Percentiles rank a stretch among this genome's conserved stretches.
Evolutionary conservation across 2,797 vertebrate species (phyloP).

Genomic region (Botia almorhae): DNA sequence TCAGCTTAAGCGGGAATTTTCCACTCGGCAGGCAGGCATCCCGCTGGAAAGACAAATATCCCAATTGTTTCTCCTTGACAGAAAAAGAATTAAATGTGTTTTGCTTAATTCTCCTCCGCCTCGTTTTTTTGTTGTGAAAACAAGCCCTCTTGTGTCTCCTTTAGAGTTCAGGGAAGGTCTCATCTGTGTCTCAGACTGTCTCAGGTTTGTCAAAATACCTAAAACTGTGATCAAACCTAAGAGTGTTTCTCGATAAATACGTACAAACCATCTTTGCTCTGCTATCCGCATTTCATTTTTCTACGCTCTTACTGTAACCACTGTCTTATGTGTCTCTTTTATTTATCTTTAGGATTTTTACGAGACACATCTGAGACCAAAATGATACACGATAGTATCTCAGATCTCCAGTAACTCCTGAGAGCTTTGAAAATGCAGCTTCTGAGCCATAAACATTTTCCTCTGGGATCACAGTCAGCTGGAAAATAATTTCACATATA

Average conservation of each 20-base stretch:
- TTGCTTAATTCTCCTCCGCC: background rate
- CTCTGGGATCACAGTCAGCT: conserved; percentile 64
- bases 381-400: background rate
- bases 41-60: conserved; percentile 28
- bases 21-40: conserved; percentile 72
- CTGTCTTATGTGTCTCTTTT: background rate
- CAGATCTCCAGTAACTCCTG: background rate
- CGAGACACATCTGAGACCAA: background rate
- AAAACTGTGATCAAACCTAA: background rate
- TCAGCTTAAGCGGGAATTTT: conserved; percentile 74
- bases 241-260: background rate
- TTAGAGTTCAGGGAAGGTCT: background rate
- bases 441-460: background rate
- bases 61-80: background rate
- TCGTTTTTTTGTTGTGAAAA: background rate
- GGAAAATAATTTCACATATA: conserved; percentile 68
- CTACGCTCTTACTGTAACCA: background rate
- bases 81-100: background rate
- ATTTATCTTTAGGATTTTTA: background rate
- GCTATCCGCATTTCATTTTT: background rate
- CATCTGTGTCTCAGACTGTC: background rate
- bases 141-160: too few relatives aligned
- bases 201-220: background rate
- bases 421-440: background rate
- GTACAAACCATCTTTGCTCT: too few relatives aligned